These are phyloP conservation scores for Sebastes itinus DNA, from an alignment of 2,797 vertebrate genomes.

Conservation along the genomic window DNA sequence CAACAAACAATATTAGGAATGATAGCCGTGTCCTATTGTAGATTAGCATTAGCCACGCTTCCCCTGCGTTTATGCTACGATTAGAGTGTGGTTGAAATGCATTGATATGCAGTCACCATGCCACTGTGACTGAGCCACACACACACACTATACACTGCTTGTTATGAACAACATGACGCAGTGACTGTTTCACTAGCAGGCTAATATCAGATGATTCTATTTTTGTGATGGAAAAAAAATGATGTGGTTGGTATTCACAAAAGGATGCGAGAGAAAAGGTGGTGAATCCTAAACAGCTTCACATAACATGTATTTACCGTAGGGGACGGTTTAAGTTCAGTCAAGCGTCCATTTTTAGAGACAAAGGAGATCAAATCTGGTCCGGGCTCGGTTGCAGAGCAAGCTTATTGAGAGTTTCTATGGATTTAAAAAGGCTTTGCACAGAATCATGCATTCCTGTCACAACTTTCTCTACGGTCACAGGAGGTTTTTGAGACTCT, in stretches of 20 bases:
- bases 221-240: constrained; percentile 23
- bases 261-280: neutral
- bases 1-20: constrained; percentile 29
- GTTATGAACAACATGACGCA: constrained; percentile 38
- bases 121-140: neutral
- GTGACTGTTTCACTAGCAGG: constrained; percentile 22
- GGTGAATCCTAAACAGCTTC: constrained; percentile 19
- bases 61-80: constrained; percentile 26
- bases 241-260: constrained; percentile 13
- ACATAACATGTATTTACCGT: neutral
- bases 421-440: constrained; percentile 29
- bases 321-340: neutral
- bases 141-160: constrained; percentile 13
- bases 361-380: constrained; percentile 11
- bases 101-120: constrained; percentile 21
- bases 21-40: constrained; percentile 37
- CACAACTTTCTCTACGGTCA: neutral
- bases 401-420: neutral
- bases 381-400: neutral
- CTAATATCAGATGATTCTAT: constrained; percentile 32
- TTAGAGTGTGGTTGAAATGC: constrained; percentile 4
- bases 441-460: neutral
- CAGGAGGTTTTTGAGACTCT: constrained; percentile 7
- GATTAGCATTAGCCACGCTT: constrained; percentile 53
- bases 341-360: neutral